phyloP scores from a whole-genome alignment of 2,113 vertebrate genomes.

The Alethe castanea region DNA sequence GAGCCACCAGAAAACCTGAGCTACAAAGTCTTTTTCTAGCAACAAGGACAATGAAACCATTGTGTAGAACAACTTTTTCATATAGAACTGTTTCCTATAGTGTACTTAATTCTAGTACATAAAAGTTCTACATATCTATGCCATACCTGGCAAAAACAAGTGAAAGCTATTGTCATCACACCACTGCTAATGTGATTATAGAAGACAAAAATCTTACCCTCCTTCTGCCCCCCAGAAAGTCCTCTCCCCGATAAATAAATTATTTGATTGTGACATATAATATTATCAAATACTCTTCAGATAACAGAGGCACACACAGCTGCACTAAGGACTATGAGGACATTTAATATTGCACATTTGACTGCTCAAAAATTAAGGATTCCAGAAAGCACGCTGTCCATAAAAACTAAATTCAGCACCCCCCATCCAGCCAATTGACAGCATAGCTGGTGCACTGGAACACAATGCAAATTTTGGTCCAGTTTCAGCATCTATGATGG shows the following conservation, averaged over 20 bases:
- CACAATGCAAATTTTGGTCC: neutral
- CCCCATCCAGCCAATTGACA: neutral
- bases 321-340: neutral
- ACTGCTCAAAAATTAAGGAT: neutral
- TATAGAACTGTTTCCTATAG: neutral
- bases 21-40: neutral
- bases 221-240: neutral
- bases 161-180: neutral
- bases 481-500: neutral
- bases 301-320: neutral
- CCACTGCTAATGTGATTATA: neutral
- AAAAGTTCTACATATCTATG: neutral
- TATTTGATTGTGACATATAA: neutral
- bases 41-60: neutral
- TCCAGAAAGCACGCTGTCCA: neutral
- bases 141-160: neutral
- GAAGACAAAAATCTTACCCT: neutral
- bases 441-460: neutral
- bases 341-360: neutral
- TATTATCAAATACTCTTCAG: neutral
- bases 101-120: neutral
- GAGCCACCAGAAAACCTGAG: neutral
- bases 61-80: neutral
- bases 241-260: neutral
- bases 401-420: neutral